A percentile compares a stretch with the other conserved stretches of the same genome.
These are phyloP conservation scores for Erythrocercus mccallii DNA, from an alignment of 2,113 vertebrate genomes.

Conservation along the genomic window DNA sequence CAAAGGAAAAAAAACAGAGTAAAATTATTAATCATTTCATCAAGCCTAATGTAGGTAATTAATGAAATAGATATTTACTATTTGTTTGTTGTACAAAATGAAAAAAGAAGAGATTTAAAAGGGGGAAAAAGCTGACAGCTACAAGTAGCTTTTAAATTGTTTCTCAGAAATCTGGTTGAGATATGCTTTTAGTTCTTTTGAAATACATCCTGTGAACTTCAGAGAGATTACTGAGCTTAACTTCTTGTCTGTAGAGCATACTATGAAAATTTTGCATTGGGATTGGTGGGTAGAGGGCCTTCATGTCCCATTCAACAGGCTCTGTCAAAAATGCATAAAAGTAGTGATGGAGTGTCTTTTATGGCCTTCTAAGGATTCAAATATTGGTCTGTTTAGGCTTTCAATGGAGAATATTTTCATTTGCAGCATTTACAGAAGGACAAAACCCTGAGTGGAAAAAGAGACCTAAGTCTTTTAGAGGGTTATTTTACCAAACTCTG, in stretches of 20 bases:
- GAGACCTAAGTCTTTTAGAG: not conserved
- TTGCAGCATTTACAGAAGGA: not conserved
- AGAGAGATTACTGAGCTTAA: not conserved
- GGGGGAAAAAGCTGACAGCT: not conserved
- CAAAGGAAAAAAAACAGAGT: not conserved
- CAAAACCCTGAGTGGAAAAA: not conserved
- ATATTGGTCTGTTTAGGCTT: not conserved
- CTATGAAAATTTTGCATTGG: not conserved
- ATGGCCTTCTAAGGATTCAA: not conserved
- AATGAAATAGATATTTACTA: not conserved
- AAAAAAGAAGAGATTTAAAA: not conserved
- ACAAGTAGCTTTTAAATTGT: not conserved
- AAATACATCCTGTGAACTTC: not conserved
- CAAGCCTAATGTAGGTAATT: not conserved
- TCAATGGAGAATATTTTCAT: not conserved
- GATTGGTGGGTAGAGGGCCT: not conserved
- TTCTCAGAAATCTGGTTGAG: not conserved
- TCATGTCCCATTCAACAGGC: not conserved
- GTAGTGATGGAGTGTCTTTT: not conserved
- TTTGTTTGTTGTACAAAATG: not conserved
- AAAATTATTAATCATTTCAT: not conserved
- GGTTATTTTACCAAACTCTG: not conserved
- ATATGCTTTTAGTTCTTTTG: not conserved
- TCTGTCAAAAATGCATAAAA: not conserved
- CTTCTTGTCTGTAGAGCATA: not conserved